A percentile compares a stretch with the other conserved stretches of the same genome.
Conservation (phyloP, 1,140 invertebrate genomes). For the Cataglyphis hispanica region DNA sequence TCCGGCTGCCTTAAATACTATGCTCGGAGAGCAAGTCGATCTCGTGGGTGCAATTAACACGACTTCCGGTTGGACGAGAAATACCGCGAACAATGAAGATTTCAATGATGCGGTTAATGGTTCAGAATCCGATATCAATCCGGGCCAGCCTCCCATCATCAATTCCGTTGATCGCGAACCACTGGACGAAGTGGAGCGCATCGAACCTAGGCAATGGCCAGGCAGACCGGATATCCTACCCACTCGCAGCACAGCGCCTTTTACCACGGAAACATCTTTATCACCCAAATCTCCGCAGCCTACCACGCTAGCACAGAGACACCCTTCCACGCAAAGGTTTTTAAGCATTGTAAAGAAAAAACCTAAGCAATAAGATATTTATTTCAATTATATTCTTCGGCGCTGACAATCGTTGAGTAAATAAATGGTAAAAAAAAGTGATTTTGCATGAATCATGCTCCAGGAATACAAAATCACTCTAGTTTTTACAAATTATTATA, state of each 20-base stretch:
- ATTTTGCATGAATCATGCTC: background rate
- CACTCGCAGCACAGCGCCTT: slow-evolving; percentile 62
- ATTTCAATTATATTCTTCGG: background rate
- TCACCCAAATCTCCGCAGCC: slow-evolving; percentile 66
- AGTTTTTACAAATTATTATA: background rate
- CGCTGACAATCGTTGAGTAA: background rate
- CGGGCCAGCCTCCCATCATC: slow-evolving; percentile 12
- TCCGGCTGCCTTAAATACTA: slow-evolving; percentile 50
- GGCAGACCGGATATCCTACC: slow-evolving; percentile 70
- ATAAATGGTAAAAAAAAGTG: background rate
- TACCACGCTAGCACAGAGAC: slow-evolving; percentile 74
- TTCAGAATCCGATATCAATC: slow-evolving; percentile 34
- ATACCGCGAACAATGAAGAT: slow-evolving; percentile 41
- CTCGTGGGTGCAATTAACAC: slow-evolving; percentile 65
- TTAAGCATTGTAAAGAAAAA: background rate
- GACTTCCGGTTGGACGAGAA: slow-evolving; percentile 68
- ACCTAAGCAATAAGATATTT: background rate
- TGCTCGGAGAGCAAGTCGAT: slow-evolving; percentile 79
- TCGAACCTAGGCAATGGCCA: slow-evolving; percentile 78
- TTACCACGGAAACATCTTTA: slow-evolving; percentile 66
- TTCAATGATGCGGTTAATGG: slow-evolving; percentile 12
- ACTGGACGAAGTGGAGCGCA: slow-evolving; percentile 79
- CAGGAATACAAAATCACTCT: background rate
- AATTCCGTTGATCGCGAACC: slow-evolving; percentile 69
- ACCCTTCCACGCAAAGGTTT: slow-evolving; percentile 79